A percentile compares a stretch with the other conserved stretches of the same genome.
Conservation (phyloP, 2,888 invertebrate species). For the Sarcophaga variegata region DNA sequence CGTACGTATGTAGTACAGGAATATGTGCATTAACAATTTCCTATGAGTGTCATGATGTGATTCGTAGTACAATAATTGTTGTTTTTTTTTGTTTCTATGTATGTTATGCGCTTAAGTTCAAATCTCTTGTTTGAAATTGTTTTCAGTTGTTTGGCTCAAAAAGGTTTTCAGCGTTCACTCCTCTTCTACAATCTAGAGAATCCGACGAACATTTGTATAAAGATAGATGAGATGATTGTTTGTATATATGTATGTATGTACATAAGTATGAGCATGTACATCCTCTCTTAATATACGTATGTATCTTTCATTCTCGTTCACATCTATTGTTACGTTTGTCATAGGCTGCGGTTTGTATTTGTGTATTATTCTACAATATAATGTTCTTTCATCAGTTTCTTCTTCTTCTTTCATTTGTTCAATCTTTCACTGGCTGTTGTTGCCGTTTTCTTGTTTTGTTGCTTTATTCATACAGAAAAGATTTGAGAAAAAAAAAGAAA, state of each 20-base stretch:
- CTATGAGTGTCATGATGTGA: background rate
- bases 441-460: constrained; percentile 21
- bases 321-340: constrained; percentile 49
- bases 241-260: background rate
- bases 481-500: background rate
- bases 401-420: constrained; percentile 39
- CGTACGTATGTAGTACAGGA: no score
- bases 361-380: constrained; percentile 13
- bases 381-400: constrained; percentile 30
- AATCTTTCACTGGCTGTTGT: background rate
- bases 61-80: background rate
- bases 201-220: background rate
- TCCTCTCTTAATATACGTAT: background rate
- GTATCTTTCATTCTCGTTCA: background rate
- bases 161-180: constrained; percentile 9
- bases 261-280: background rate
- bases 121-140: constrained; percentile 46
- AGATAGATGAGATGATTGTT: background rate
- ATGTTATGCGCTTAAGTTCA: constrained; percentile 24
- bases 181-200: background rate
- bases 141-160: constrained; percentile 33
- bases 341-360: constrained; percentile 45
- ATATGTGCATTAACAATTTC: background rate
- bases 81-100: background rate
- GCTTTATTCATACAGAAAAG: constrained; percentile 33